Base-by-base conservation (phyloP, 2,888 invertebrate species). In the Agrochola litura region DNA sequence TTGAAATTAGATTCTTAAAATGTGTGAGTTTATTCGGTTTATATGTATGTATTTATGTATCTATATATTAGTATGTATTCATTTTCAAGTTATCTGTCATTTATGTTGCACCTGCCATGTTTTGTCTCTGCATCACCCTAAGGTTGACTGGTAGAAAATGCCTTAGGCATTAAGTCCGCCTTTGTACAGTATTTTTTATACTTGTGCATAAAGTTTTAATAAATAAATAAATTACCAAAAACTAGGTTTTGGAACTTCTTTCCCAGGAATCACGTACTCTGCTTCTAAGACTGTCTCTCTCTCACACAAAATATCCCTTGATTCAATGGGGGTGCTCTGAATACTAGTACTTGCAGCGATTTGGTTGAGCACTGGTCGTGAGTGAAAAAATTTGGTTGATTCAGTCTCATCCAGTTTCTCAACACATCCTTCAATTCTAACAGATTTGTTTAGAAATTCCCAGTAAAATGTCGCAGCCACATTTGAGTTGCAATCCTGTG, bases 401-500 rank as follows among this genome's bases (percentile, higher is more conserved):
- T 98, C 98, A 71, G 97, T 97, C 49, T 97, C 95, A 0, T 98
- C 97, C 19, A 99, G 94, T 93, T 98, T 98, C 88, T 98, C 97
- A 0, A 98, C 98, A 52, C 90, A 92, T 19, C 99, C 99, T 95
- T 99, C 99, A 88, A 99, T 98, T 85, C 99, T 97, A 14, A 99
- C 98, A 70, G 98, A 98, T 95, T 99, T 97, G 86, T 98, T 98
- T 25, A 99, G 94, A 8, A 98, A 97, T 89, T 98, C 98, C 99
- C 99, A 99, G 92, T 99, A 99, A 92, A 99, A 99, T 81, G 99
- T 98, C 86, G 99, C 97, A 22, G 99, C 98, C 54, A 98, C 99
- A 93, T 98, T 97, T 12, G 99, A 98, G 95, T 99, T 99, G 90
- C 97, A 97, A 52, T 96, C 97, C 98, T 98, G 86, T 86, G n/a